Evolutionary conservation across 2,797 vertebrate species (phyloP).

Genomic region (Triplophysa yarkandensis): DNA sequence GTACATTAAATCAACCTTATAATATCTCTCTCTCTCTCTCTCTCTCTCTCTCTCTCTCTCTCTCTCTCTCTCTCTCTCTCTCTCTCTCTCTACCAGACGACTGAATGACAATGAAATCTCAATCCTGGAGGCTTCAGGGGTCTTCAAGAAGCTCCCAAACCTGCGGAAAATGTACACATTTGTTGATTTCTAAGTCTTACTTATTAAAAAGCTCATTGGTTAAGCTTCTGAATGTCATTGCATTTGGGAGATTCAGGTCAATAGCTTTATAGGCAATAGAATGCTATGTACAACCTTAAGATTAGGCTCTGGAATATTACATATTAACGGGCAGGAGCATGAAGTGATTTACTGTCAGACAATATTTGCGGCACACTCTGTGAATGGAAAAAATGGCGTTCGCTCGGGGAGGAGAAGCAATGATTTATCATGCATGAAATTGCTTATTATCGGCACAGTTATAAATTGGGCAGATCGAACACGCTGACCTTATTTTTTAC

Average conservation of each 20-base stretch:
- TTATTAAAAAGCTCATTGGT: neutral
- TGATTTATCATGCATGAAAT: constrained; percentile 83
- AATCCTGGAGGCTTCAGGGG: constrained; percentile 83
- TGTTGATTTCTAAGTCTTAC: neutral
- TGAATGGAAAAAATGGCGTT: constrained; percentile 52
- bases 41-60: too few species aligned
- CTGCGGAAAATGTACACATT: constrained; percentile 88
- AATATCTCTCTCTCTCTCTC: too few species aligned
- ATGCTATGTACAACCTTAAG: constrained; percentile 16
- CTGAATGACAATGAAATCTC: constrained; percentile 96
- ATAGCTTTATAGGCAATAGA: constrained; percentile 41
- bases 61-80: too few species aligned
- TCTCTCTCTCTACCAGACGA: constrained; percentile 73
- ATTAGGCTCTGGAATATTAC: constrained; percentile 37
- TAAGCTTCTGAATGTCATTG: constrained; percentile 7
- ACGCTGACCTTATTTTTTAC: constrained; percentile 59
- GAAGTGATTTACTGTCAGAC: constrained; percentile 69
- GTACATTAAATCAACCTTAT: too few species aligned
- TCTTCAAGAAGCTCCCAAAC: constrained; percentile 93
- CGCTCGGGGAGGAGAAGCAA: constrained; percentile 65
- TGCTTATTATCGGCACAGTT: constrained; percentile 75
- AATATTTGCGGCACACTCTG: constrained; percentile 67
- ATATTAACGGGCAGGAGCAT: constrained; percentile 28
- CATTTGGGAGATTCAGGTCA: constrained; percentile 37
- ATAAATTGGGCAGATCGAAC: constrained; percentile 76